Percentiles rank a stretch among this genome's conserved stretches.
phyloP scores from a whole-genome alignment of 1,140 invertebrate species.

The Drosophila chauvacae region DNA sequence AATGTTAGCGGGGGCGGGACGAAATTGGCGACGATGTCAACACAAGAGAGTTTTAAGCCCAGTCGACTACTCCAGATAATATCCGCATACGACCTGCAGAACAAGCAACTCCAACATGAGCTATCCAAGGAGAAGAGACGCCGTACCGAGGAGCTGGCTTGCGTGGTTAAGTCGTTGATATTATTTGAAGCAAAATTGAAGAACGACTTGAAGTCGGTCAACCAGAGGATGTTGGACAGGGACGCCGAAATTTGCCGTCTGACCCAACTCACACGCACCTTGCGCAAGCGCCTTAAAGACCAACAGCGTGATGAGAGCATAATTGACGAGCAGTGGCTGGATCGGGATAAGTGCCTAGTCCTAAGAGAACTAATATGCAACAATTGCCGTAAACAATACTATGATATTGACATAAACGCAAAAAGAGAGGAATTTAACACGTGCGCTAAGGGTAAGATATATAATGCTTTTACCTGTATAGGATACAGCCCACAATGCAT shows the following conservation, averaged over 20 bases:
- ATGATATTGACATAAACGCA: constrained; percentile 71
- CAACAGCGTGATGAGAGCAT: constrained; percentile 64
- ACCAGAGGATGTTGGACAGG: constrained; percentile 87
- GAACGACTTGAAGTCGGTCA: constrained; percentile 89
- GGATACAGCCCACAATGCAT: background rate
- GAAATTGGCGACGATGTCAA: background rate
- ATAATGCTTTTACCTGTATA: background rate
- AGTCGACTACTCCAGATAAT: constrained; percentile 73
- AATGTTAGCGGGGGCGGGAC: background rate
- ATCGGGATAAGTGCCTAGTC: constrained; percentile 63
- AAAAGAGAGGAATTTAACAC: constrained; percentile 47
- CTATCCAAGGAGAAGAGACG: constrained; percentile 85
- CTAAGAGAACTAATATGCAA: constrained; percentile 79
- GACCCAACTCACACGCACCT: constrained; percentile 62
- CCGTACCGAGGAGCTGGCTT: constrained; percentile 87
- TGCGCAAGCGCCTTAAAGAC: constrained; percentile 65
- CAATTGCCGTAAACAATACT: constrained; percentile 81
- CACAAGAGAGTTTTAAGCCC: constrained; percentile 54
- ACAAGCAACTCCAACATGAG: constrained; percentile 73
- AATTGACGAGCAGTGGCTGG: constrained; percentile 41
- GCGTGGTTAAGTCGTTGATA: constrained; percentile 88
- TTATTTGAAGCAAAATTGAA: constrained; percentile 88
- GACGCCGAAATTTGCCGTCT: constrained; percentile 87
- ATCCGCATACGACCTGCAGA: constrained; percentile 75
- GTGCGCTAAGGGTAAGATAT: constrained; percentile 61